Evolutionary conservation across 1,140 invertebrate species (phyloP).

Genomic region (Carcinoscorpius rotundicauda): DNA sequence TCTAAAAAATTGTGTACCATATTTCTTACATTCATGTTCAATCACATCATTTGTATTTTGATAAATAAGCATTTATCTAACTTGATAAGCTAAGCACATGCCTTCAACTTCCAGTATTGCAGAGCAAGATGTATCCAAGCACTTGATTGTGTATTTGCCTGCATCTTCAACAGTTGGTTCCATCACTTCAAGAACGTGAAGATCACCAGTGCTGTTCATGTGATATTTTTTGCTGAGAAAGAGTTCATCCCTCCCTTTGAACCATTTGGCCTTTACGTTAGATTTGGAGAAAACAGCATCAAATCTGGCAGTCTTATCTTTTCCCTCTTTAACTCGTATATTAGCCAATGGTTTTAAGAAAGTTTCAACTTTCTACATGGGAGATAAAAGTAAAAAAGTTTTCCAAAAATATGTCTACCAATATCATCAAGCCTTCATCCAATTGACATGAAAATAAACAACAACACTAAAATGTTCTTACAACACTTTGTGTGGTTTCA

Average conservation of each 20-base stretch:
- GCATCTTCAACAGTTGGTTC: conserved; percentile 90
- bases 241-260: conserved; percentile 78
- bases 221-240: conserved; percentile 86
- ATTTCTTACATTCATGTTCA: too few relatives aligned
- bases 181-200: conserved; percentile 78
- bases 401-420: too few relatives aligned
- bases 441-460: too few relatives aligned
- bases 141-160: conserved; percentile 93
- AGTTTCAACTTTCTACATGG: conserved; percentile 72
- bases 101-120: conserved; percentile 85
- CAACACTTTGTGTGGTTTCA: too few relatives aligned
- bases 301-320: conserved; percentile 86
- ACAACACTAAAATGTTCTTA: too few relatives aligned
- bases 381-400: too few relatives aligned
- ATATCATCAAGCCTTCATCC: too few relatives aligned
- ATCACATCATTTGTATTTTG: too few relatives aligned
- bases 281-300: conserved; percentile 82
- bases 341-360: conserved; percentile 91
- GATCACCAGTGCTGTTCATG: conserved; percentile 79
- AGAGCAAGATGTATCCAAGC: conserved; percentile 71
- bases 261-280: conserved; percentile 84
- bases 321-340: conserved; percentile 88
- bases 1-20: too few relatives aligned
- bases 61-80: too few relatives aligned
- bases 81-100: neutral